Evolutionary conservation across 2,888 invertebrate genomes (phyloP).

Genomic region (Dasypolia templi): DNA sequence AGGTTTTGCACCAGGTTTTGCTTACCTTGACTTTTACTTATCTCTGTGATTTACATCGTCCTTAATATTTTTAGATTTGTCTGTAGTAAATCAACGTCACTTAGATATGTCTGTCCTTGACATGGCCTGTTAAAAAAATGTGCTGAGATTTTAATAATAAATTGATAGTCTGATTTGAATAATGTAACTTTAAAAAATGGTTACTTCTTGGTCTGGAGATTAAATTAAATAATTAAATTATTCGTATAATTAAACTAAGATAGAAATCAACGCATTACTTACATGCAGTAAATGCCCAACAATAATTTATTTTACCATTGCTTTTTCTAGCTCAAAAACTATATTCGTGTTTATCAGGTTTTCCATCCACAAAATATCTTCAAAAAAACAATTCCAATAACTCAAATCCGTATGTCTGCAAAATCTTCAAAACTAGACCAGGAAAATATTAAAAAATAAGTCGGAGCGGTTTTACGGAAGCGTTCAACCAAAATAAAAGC

Average conservation of each 20-base stretch:
- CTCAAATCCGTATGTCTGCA: conserved; percentile 17
- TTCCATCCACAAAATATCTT: neutral
- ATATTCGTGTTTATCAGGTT: neutral
- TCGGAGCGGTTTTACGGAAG: conserved; percentile 56
- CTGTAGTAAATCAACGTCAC: too few species aligned
- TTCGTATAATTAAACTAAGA: neutral
- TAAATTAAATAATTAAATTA: neutral
- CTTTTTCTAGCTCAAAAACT: neutral
- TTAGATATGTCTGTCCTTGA: neutral
- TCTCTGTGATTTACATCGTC: neutral
- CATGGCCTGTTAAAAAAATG: neutral
- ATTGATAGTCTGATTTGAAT: neutral
- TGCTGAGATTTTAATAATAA: too few species aligned
- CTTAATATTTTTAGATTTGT: neutral
- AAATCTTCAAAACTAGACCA: conserved; percentile 40
- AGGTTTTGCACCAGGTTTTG: neutral
- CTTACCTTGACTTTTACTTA: neutral
- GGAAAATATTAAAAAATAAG: conserved; percentile 63
- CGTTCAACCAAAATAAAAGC: conserved; percentile 72
- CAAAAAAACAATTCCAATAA: conserved; percentile 26
- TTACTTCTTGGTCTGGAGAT: neutral
- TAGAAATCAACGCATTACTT: neutral
- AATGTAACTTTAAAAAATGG: neutral
- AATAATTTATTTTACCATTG: neutral
- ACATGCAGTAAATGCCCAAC: too few species aligned